Conservation (phyloP, 1,140 invertebrate genomes). For the Heliconius melpomene region DNA sequence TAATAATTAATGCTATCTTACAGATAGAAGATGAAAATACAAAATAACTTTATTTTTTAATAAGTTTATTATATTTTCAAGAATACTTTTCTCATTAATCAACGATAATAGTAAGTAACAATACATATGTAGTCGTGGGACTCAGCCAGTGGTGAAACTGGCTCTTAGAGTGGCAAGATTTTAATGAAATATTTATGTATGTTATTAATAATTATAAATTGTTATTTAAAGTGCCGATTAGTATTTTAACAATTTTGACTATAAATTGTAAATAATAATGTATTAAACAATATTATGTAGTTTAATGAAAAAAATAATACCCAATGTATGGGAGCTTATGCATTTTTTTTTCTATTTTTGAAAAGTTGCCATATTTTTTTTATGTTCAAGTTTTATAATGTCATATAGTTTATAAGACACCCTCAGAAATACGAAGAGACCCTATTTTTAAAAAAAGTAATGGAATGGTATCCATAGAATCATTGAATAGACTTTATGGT, state of each 20-base stretch:
- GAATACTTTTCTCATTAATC: too few relatives aligned
- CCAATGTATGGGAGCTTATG: not conserved
- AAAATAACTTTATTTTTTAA: too few relatives aligned
- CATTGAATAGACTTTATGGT: not conserved
- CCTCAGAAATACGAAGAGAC: not conserved
- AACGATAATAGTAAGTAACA: too few relatives aligned
- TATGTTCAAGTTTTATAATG: not conserved
- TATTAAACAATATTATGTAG: not conserved
- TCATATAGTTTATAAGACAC: not conserved
- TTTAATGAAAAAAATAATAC: not conserved
- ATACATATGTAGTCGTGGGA: too few relatives aligned
- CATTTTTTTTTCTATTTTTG: constrained; percentile 6
- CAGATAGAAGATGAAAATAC: too few relatives aligned
- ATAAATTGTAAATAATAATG: constrained; percentile 40
- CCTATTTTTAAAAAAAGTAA: not conserved
- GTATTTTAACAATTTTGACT: constrained; percentile 49
- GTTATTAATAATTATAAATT: constrained; percentile 10
- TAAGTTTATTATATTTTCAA: too few relatives aligned
- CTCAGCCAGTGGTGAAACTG: too few relatives aligned
- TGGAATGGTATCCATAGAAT: not conserved
- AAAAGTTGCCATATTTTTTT: constrained; percentile 5
- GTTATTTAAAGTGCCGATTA: constrained; percentile 60
- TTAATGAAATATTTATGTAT: not conserved
- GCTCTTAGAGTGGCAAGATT: too few relatives aligned
- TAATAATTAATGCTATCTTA: too few relatives aligned